These are phyloP conservation scores for Tetragonula carbonaria DNA, from an alignment of 2,888 invertebrate genomes.

Conservation along the genomic window DNA sequence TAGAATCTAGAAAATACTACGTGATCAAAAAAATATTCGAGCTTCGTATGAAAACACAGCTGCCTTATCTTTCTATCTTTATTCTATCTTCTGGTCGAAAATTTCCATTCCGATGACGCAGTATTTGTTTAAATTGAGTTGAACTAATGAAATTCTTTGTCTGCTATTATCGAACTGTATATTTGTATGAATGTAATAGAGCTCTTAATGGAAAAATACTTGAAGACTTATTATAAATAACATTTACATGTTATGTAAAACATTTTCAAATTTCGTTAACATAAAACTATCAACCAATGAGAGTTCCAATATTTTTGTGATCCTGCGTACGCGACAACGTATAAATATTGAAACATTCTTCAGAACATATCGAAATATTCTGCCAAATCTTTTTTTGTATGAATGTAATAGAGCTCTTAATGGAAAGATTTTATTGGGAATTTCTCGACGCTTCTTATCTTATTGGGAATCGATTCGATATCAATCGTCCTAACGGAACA, in stretches of 20 bases:
- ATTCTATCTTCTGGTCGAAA: slow-evolving; percentile 8
- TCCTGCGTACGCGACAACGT: no score
- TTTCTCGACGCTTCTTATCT: not conserved
- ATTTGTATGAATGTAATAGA: slow-evolving; percentile 1
- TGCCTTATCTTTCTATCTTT: slow-evolving; percentile 19
- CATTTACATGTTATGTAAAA: no score
- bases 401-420: not conserved
- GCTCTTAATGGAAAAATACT: no score
- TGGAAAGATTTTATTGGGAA: not conserved
- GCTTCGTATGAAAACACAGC: not conserved
- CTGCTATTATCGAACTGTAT: slow-evolving; percentile 1
- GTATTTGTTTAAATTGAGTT: not conserved
- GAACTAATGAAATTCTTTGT: slow-evolving; percentile 10
- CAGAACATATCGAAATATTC: no score
- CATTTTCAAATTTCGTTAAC: no score
- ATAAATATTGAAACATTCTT: no score
- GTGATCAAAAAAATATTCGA: no score
- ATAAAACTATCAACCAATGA: no score
- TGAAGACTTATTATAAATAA: no score
- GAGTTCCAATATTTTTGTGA: no score
- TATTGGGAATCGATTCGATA: not conserved
- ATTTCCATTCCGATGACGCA: slow-evolving; percentile 40
- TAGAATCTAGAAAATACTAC: no score
- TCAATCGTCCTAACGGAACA: not conserved
- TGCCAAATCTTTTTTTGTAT: no score